Evolutionary conservation across 2,797 vertebrate genomes (phyloP).

Genomic region (Periophthalmus magnuspinnatus): DNA sequence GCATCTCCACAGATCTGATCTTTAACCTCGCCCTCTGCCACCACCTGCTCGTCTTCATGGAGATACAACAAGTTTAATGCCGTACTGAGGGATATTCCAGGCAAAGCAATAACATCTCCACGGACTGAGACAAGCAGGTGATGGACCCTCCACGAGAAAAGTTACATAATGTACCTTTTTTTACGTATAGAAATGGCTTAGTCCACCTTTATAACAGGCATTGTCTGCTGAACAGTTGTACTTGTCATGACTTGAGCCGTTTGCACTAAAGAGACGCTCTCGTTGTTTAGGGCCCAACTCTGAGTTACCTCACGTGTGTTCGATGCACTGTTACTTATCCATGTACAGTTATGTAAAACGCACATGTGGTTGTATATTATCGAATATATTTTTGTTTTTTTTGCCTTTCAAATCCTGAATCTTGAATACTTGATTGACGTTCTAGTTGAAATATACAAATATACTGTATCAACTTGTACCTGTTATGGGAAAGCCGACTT

Average conservation of each 20-base stretch:
- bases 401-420: slow-evolving; percentile 48
- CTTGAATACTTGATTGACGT: slow-evolving; percentile 61
- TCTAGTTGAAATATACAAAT: slow-evolving; percentile 15
- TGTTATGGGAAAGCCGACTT: slow-evolving; percentile 26
- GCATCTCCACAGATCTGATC: no score
- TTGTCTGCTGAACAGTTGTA: slow-evolving; percentile 43
- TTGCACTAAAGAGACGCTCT: slow-evolving; percentile 74
- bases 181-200: neutral
- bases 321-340: slow-evolving; percentile 40
- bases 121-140: no score
- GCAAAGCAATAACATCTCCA: no score
- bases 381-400: slow-evolving; percentile 14
- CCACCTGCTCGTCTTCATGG: no score
- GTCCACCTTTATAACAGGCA: slow-evolving; percentile 20
- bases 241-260: slow-evolving; percentile 39
- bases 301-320: slow-evolving; percentile 69
- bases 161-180: no score
- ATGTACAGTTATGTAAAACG: slow-evolving; percentile 52
- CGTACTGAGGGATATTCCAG: no score
- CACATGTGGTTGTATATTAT: slow-evolving; percentile 51
- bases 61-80: no score
- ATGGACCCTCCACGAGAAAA: no score
- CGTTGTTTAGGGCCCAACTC: slow-evolving; percentile 59
- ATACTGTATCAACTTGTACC: slow-evolving; percentile 26
- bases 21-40: no score